Evolutionary conservation across 2,888 invertebrate genomes (phyloP), one percentile per base, ranked within the genome.

Genomic region (Drosophila mulleri): DNA sequence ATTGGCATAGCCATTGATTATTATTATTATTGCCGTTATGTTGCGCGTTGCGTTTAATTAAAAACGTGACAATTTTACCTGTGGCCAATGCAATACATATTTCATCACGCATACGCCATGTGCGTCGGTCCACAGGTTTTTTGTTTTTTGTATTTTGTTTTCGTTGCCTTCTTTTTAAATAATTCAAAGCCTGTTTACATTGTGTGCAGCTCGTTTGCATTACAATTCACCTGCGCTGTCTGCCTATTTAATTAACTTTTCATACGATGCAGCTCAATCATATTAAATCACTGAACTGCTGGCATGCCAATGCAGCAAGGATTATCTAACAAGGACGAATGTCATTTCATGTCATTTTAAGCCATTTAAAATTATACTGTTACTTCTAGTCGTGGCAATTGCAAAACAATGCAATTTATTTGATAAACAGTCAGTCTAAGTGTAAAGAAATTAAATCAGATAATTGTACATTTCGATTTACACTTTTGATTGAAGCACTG

Each of bases 31-130:
- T 26, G 7, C 67, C 39, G 47, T 56, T 53, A 35, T 37, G 61
- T 48, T 75, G 72, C 57, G 50, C 41, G 41, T n/a, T 41, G 58
- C 71, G 76, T 88, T 87, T 87, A 87, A 87, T 87, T 87, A 89
- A 87, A 87, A 89, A 87, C 86, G 86, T 87, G 86, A 87, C 86
- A 87, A 89, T 87, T 89, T 83, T 73, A 83, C 88, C 82, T 80
- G 77, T 80, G 85, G 80, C 87, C 68, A 75, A 57, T 71, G 66
- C 65, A 58, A 66, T 70, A 70, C 57, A 83, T 88, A 86, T 82
- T 80, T 84, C 89, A 78, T 78, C 72, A 68, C 42, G 47, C 56
- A 81, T 75, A 72, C 87, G 77, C 72, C 87, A 70, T 73, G 72
- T 83, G 84, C 20, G 56, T 42, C 62, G 60, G 48, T 35, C 63